phyloP scores from a whole-genome alignment of 2,888 invertebrate genomes.

The Hymenopus coronatus region DNA sequence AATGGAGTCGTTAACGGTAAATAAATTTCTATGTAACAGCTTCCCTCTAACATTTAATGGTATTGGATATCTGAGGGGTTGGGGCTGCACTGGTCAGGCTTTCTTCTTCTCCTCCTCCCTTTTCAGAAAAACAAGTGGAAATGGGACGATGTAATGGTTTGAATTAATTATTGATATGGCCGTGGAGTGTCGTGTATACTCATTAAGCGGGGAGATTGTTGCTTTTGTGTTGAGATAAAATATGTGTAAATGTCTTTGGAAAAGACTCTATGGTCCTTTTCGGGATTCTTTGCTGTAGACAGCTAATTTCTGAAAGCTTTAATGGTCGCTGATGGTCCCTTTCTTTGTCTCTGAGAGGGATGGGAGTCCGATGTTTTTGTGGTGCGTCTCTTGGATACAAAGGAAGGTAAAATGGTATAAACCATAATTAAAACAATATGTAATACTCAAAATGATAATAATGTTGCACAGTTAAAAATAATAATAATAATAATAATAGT shows the following conservation, averaged over 20 bases:
- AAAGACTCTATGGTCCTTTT: not conserved
- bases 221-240: not conserved
- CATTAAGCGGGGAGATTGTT: not conserved
- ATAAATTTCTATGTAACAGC: constrained; percentile 19
- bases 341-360: not conserved
- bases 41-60: constrained; percentile 15
- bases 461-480: no score
- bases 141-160: not conserved
- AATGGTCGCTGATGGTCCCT: not conserved
- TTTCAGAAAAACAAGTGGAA: not conserved
- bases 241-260: not conserved
- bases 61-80: constrained; percentile 1
- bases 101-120: not conserved
- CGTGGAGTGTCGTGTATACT: not conserved
- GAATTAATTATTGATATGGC: constrained; percentile 7
- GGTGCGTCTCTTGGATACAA: no score
- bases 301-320: not conserved
- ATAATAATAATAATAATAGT: no score
- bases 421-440: no score
- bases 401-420: no score
- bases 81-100: not conserved
- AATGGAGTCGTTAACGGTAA: constrained; percentile 23
- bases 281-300: not conserved
- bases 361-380: no score
- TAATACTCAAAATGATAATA: no score